Evolutionary conservation across 2,888 invertebrate genomes (phyloP), one percentile per base, ranked within the genome.

Genomic region (Neria commutata): DNA sequence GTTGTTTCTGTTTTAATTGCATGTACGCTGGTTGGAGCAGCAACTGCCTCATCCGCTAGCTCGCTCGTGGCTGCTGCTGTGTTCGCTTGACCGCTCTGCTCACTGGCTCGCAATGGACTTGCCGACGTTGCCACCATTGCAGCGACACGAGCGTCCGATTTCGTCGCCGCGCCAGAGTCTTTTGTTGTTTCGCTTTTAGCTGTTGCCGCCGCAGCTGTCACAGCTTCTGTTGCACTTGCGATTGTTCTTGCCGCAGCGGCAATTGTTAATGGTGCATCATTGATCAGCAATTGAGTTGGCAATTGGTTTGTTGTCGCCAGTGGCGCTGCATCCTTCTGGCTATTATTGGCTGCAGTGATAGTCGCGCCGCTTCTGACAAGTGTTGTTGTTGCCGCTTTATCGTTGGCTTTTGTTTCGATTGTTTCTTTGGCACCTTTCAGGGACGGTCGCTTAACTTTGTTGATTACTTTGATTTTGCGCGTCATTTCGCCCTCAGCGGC

Each of bases 91-190:
- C 75, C 67, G 67, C 50, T 76, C 64, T 61, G 56, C 54, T 70
- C 68, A 67, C 64, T 70, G 66, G 68, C 58, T 72, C 60, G 61
- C 64, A 67, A 61, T 67, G 68, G 69, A 75, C 72, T 77, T 71
- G 59, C 52, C 50, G 54, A 51, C 52, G 54, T 53, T 55, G 64
- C 65, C 48, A 64, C 52, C 64, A 62, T 64, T 55, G 34, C 19
- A 47, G 49, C 65, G 60, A 55, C 59, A 34, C 55, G 25, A 25
- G 50, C 56, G 55, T 19, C 47, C 37, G 46, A 55, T 54, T 62
- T 40, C 21, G 48, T 54, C 33, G 60, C 29, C 26, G 50, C 21
- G 24, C 37, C 19, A 33, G 48, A 53, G 40, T 29, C 58, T 50
- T 58, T 53, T 55, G 49, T 52, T 54, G 56, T 17, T 14, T 48